Base-by-base conservation (phyloP, 2,797 vertebrate genomes). In the Acipenser transmontanus region DNA sequence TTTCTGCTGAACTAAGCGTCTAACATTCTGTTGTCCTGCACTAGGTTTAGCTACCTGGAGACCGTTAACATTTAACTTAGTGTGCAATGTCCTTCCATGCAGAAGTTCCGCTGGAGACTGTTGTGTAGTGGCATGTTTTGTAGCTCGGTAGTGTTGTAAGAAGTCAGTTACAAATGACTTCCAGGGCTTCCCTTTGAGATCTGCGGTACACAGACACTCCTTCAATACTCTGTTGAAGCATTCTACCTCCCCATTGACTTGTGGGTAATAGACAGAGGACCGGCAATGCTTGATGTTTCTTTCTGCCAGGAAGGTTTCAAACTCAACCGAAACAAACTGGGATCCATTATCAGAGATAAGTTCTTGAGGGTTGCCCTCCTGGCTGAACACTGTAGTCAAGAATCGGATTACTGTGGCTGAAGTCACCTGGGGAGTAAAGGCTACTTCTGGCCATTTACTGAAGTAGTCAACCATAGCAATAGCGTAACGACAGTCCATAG, bases 161-260 rank as follows among this genome's bases (percentile, higher is more conserved):
- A 71, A 76, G 73, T 74, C 72, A 68, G 56, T 72, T 65, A 65
- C 49, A 73, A 74, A 68, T 70, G 71, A 77, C 76, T 76, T 73
- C 59, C 69, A 72, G 73, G 63, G 70, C 67, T 62, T 34, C 34
- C 34, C 34, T 34, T 34, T 3, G 73, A 73, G 77, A 78, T 34
- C 34, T 34, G 76, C 74, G 73, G 62, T 80, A 74, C 76, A 70
- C 64, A 74, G 77, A 74, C 65, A 62, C 13, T 75, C 70, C 73
- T 79, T 81, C 73, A 79, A 74, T 76, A 76, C 74, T 71, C 71
- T 70, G 70, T 81, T 78, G 73, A 78, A 76, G 70, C 69, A 64
- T 63, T 76, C 70, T 7, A 54, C 73, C 79, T 78, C 72, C 7
- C 72, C 71, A 71, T 73, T 75, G 72, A 63, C 69, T 66, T 49